Conservation (phyloP, 2,113 vertebrate species). For the Zingel zingel region DNA sequence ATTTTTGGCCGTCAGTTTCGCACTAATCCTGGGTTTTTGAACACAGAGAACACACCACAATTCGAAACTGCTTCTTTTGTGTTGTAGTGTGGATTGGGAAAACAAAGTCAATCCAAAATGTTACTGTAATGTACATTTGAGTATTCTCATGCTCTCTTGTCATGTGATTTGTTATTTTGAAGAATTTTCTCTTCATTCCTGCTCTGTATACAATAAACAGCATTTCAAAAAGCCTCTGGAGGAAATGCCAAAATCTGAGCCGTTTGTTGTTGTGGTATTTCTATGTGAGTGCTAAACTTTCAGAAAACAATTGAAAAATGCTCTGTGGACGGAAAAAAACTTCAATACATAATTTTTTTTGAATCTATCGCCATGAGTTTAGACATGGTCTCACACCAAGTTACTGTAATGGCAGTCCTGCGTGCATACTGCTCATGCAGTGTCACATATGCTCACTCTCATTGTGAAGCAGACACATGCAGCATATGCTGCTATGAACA, state of each 20-base stretch:
- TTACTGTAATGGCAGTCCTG: conserved; percentile 6
- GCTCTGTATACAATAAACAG: conserved; percentile 23
- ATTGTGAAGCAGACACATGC: conserved; percentile 17
- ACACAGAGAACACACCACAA: not conserved
- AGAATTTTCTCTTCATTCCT: conserved; percentile 15
- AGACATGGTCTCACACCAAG: not conserved
- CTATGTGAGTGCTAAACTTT: not conserved
- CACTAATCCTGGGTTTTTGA: conserved; percentile 13
- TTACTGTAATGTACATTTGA: not conserved
- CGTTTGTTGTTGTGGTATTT: conserved; percentile 11
- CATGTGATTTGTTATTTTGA: conserved; percentile 16
- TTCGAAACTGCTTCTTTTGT: not conserved
- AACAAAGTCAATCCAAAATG: not conserved
- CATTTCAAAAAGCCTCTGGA: not conserved
- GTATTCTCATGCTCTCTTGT: conserved; percentile 17
- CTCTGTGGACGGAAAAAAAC: not conserved
- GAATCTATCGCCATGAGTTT: not conserved
- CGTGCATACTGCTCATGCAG: conserved; percentile 4
- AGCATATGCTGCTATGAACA: not conserved
- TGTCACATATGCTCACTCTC: conserved; percentile 26
- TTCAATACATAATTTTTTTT: not conserved
- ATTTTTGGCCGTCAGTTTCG: not conserved
- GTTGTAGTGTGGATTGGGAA: not conserved
- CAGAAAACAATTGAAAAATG: conserved; percentile 20
- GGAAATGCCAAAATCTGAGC: conserved; percentile 5